Evolutionary conservation across 2,888 invertebrate species (phyloP).

Genomic region (Bimastos eiseni): DNA sequence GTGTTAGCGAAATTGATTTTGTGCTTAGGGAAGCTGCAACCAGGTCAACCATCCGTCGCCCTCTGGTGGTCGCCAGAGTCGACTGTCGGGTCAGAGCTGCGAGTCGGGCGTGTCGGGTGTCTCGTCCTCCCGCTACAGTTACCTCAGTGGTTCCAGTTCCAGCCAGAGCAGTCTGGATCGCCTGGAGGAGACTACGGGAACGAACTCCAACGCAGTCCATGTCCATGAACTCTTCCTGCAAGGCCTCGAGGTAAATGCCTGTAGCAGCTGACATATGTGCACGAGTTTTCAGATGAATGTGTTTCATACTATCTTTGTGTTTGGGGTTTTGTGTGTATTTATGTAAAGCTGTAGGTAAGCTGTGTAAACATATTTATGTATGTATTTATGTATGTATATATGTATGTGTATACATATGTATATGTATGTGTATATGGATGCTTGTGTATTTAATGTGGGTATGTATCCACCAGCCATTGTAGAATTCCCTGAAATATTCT

Average conservation of each 20-base stretch:
- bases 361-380: too few relatives aligned
- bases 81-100: constrained; percentile 31
- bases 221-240: constrained; percentile 30
- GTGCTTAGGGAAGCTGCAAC: constrained; percentile 24
- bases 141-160: constrained; percentile 23
- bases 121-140: constrained; percentile 45
- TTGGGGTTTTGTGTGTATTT: too few relatives aligned
- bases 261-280: background rate
- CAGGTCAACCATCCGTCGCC: constrained; percentile 24
- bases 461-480: background rate
- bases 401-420: background rate
- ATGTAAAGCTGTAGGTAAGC: too few relatives aligned
- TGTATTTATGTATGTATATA: too few relatives aligned
- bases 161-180: constrained; percentile 32
- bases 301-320: too few relatives aligned
- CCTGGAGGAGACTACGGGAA: constrained; percentile 34
- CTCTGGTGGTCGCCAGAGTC: constrained; percentile 13
- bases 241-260: constrained; percentile 29
- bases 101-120: constrained; percentile 32
- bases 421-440: background rate
- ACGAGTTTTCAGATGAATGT: too few relatives aligned
- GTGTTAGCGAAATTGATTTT: background rate
- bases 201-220: constrained; percentile 47
- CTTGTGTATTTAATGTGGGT: background rate
- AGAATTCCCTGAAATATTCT: background rate